phyloP scores from a whole-genome alignment of 2,888 invertebrate genomes.

The Luperina testacea region DNA sequence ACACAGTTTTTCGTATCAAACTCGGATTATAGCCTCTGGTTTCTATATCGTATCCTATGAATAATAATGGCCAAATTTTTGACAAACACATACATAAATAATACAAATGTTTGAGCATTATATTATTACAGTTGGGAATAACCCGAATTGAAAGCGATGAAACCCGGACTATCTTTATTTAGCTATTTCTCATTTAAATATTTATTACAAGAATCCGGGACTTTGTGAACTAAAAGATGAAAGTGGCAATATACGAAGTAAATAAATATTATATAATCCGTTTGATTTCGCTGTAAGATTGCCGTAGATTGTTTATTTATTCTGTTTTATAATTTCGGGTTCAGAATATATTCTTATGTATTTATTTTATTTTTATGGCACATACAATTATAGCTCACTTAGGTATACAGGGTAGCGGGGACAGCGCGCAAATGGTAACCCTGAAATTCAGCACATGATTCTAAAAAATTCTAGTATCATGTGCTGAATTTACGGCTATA shows the following conservation, averaged over 20 bases:
- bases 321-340: constrained; percentile 15
- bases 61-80: constrained; percentile 25
- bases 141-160: constrained; percentile 35
- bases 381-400: neutral
- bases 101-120: constrained; percentile 21
- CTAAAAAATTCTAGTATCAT: no score
- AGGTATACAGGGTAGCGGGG: neutral
- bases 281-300: constrained; percentile 38
- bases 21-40: neutral
- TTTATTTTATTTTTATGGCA: neutral
- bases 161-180: constrained; percentile 38
- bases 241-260: constrained; percentile 34
- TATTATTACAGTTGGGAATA: constrained; percentile 40
- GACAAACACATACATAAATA: constrained; percentile 33
- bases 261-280: constrained; percentile 34
- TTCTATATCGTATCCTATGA: constrained; percentile 31
- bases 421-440: neutral
- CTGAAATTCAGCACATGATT: no score
- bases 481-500: no score
- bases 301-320: constrained; percentile 27
- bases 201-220: constrained; percentile 43
- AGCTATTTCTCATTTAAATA: constrained; percentile 53
- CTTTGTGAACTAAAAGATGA: constrained; percentile 28
- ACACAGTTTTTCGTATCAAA: neutral
- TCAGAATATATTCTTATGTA: constrained; percentile 10